Base-by-base conservation (phyloP, 2,797 vertebrate genomes). In the Eulemur mongoz region DNA sequence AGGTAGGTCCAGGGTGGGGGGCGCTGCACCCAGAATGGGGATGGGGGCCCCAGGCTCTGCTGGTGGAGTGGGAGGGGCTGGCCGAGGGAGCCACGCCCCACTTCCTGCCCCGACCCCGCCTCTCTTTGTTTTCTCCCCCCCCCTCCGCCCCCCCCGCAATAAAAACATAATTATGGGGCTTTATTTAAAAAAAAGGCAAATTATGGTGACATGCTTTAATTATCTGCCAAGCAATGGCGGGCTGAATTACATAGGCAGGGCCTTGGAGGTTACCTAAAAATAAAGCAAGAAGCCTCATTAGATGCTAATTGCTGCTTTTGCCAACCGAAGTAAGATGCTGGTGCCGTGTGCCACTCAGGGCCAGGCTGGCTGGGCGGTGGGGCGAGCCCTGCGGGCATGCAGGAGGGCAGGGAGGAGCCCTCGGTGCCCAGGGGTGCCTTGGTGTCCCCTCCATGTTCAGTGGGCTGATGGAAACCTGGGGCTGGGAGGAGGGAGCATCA, bases 141-240 rank as follows among this genome's bases (percentile, higher is more conserved):
- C 91, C 95, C 11, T 13, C 38, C 38, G 13, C 10, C 45, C 3
- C 54, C 54, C 89, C 75, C 91, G 96, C 97, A 98, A 98, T 98
- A 98, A 98, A 99, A 98, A 98, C 98, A 98, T 98, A 99, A 98
- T 98, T 98, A 98, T 45, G 96, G 97, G 96, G 98, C 98, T 98
- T 98, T 98, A 95, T 89, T 52, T 85, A 90, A 91, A 97, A 97
- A 98, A 98, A 98, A 98, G 98, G 98, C 98, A 98, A 98, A 98
- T 99, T 99, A 99, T 98, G 98, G 98, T 98, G 98, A 99, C 98
- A 99, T 98, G 98, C 98, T 98, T 99, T 99, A 98, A 99, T 99
- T 99, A 98, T 98, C 98, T 97, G 65, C 97, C 96, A 82, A 98
- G 98, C 98, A 98, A 98, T 98, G 98, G 96, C 91, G 97, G 98